Conservation (phyloP, 2,113 vertebrate genomes). For the Pica pica region DNA sequence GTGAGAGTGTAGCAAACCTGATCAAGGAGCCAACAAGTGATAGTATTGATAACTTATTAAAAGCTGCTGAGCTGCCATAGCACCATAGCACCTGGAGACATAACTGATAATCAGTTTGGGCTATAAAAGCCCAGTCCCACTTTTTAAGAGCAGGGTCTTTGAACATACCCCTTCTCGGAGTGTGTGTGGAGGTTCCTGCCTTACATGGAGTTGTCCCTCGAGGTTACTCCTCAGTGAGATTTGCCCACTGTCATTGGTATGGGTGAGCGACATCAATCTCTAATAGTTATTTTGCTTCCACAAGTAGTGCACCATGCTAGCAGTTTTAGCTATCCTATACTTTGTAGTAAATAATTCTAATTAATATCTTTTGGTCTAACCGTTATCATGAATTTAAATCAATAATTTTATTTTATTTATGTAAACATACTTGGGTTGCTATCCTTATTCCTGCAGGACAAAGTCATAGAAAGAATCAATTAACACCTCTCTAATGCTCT, state of each 20-base stretch:
- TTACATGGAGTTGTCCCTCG: background rate
- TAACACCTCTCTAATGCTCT: background rate
- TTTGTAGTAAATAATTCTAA: background rate
- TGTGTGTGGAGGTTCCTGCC: background rate
- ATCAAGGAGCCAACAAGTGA: background rate
- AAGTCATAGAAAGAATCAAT: background rate
- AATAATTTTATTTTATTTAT: background rate
- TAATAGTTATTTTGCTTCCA: background rate
- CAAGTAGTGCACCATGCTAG: background rate
- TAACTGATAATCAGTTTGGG: background rate
- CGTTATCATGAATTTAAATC: background rate
- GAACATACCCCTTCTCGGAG: background rate
- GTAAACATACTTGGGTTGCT: background rate
- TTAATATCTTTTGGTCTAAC: background rate
- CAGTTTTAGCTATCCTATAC: background rate
- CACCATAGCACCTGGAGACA: background rate
- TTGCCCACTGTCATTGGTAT: background rate
- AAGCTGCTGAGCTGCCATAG: background rate
- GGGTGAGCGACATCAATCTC: rapidly evolving
- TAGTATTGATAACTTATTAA: background rate
- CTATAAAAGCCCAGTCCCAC: background rate
- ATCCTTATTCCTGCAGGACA: background rate
- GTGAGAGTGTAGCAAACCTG: background rate
- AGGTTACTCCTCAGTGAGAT: background rate
- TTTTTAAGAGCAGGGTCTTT: background rate